Evolutionary conservation across 2,113 vertebrate species (phyloP).

Genomic region (Eonycteris spelaea): DNA sequence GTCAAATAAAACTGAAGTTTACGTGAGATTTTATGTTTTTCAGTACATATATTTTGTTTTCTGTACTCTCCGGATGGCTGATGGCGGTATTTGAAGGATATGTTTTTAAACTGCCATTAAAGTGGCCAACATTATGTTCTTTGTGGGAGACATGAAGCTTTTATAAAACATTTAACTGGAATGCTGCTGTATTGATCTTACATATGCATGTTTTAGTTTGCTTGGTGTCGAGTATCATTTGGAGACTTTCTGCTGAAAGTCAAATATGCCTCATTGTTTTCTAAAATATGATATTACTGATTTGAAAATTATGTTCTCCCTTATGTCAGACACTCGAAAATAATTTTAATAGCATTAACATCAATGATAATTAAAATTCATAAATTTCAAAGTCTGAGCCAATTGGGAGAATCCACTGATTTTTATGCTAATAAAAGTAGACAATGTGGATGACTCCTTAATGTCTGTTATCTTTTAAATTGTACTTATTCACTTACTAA

Average conservation of each 20-base stretch:
- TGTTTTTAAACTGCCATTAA: background rate
- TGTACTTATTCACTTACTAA: background rate
- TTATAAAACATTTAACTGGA: constrained; percentile 9
- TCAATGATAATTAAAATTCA: constrained; percentile 40
- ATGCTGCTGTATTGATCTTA: background rate
- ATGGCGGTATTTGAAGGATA: background rate
- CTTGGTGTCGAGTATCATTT: background rate
- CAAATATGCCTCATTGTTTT: constrained; percentile 12
- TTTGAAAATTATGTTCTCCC: constrained; percentile 63
- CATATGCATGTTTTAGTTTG: background rate
- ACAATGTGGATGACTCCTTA: constrained; percentile 34
- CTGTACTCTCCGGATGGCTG: background rate
- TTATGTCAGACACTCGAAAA: constrained; percentile 48
- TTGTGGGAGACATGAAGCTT: accelerated
- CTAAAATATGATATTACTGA: constrained; percentile 29
- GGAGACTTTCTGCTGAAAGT: constrained; percentile 5
- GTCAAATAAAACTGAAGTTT: background rate
- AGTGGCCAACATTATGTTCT: background rate
- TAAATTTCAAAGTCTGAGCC: constrained; percentile 9
- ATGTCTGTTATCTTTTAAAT: background rate
- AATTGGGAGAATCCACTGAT: background rate
- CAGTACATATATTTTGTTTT: background rate
- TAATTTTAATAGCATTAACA: constrained; percentile 59
- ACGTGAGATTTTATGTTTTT: background rate
- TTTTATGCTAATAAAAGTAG: constrained; percentile 24